These are phyloP conservation scores for Mesitornis unicolor DNA, from an alignment of 2,113 vertebrate species.

Conservation along the genomic window DNA sequence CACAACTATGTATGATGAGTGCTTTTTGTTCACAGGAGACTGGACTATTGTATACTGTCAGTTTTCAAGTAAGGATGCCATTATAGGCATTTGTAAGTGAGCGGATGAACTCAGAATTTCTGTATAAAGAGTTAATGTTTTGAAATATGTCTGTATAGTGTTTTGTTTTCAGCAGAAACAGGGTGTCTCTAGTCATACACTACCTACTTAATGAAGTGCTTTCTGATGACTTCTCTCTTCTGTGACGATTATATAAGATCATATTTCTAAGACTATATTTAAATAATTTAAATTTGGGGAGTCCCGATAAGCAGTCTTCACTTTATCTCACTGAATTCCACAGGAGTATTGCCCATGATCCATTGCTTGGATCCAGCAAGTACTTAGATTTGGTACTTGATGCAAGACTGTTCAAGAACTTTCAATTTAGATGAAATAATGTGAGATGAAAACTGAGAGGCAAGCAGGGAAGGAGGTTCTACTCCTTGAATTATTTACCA, in stretches of 20 bases:
- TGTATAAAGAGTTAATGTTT: neutral
- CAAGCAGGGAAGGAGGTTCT: neutral
- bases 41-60: neutral
- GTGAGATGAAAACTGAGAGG: neutral
- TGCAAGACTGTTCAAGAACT: neutral
- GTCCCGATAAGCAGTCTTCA: neutral
- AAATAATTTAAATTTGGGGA: neutral
- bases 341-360: neutral
- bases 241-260: neutral
- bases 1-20: no score
- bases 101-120: neutral
- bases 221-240: neutral
- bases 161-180: neutral
- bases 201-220: neutral
- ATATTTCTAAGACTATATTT: neutral
- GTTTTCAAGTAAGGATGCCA: neutral
- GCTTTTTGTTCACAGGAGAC: neutral
- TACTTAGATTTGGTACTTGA: neutral
- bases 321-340: neutral
- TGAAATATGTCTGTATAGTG: neutral
- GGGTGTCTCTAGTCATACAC: neutral
- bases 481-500: neutral
- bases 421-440: neutral
- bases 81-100: neutral
- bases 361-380: neutral